phyloP scores from a whole-genome alignment of 2,797 vertebrate genomes.

The Furcifer pardalis region DNA sequence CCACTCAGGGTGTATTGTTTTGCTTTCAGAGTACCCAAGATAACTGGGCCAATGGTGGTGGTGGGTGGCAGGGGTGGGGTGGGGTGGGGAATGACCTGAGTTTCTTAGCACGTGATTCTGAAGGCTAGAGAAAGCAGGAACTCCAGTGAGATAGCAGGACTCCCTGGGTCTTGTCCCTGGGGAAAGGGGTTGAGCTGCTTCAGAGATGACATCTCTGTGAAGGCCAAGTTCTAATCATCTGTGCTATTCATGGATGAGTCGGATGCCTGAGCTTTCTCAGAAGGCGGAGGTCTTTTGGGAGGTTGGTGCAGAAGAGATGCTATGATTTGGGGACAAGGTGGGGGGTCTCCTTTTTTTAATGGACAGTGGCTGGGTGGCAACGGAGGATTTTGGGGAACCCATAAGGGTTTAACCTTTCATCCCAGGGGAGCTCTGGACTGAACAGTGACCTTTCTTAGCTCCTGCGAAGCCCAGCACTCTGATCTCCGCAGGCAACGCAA shows the following conservation, averaged over 20 bases:
- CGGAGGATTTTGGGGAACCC: constrained; percentile 8
- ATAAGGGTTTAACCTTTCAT: constrained; percentile 39
- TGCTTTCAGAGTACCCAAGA: neutral
- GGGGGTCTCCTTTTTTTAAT: neutral
- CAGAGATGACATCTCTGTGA: neutral
- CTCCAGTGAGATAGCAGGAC: neutral
- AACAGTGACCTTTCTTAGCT: constrained; percentile 42
- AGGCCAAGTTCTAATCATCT: neutral
- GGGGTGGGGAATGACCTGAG: neutral
- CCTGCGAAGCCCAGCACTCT: constrained; percentile 25
- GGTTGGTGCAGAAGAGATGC: neutral
- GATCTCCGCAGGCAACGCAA: constrained; percentile 31
- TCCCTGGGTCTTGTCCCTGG: neutral
- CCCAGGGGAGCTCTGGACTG: constrained; percentile 32
- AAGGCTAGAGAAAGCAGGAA: neutral
- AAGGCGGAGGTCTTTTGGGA: no score
- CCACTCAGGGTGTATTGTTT: neutral
- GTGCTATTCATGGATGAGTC: neutral
- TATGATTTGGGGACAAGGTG: neutral
- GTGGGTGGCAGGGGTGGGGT: neutral
- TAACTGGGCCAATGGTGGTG: no score
- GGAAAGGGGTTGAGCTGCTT: neutral
- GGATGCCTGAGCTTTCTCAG: neutral
- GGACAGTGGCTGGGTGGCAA: neutral
- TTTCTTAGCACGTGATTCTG: neutral